Evolutionary conservation across 2,888 invertebrate species (phyloP).

Genomic region (Chloroclysta siterata): DNA sequence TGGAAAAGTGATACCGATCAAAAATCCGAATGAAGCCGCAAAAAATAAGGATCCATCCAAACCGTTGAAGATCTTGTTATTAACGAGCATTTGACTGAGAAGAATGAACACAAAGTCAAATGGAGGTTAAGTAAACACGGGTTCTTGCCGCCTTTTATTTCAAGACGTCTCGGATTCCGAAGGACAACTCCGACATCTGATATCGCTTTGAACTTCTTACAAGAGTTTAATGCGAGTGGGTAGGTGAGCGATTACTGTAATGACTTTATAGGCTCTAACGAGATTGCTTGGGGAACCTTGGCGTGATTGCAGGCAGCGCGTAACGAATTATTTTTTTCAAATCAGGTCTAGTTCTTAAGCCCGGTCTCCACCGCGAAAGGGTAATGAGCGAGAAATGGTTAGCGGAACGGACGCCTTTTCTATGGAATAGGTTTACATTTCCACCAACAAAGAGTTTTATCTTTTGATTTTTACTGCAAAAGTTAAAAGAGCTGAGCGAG

Average conservation of each 20-base stretch:
- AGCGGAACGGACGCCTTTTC: no score
- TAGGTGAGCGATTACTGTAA: slow-evolving; percentile 48
- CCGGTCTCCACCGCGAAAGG: no score
- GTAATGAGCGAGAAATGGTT: no score
- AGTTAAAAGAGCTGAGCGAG: no score
- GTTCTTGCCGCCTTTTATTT: slow-evolving; percentile 39
- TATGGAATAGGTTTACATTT: no score
- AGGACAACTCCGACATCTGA: slow-evolving; percentile 63
- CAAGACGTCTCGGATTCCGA: slow-evolving; percentile 44
- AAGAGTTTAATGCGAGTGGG: slow-evolving; percentile 48
- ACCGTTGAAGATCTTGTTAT: slow-evolving; percentile 5
- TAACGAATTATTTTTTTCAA: slow-evolving; percentile 9
- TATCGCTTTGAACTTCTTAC: slow-evolving; percentile 55
- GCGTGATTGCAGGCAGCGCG: slow-evolving; percentile 9
- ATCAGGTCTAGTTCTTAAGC: no score
- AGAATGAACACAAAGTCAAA: slow-evolving; percentile 35
- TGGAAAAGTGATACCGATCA: not conserved
- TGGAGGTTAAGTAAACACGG: slow-evolving; percentile 39
- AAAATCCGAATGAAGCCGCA: not conserved
- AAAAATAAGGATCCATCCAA: slow-evolving; percentile 3
- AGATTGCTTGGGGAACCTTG: slow-evolving; percentile 31
- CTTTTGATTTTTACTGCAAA: no score
- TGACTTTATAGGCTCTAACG: slow-evolving; percentile 51
- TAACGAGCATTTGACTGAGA: slow-evolving; percentile 25
- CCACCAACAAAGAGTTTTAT: no score